Evolutionary conservation across 2,888 invertebrate genomes (phyloP), one percentile per base, ranked within the genome.

Genomic region (Pemphredon lugubris): DNA sequence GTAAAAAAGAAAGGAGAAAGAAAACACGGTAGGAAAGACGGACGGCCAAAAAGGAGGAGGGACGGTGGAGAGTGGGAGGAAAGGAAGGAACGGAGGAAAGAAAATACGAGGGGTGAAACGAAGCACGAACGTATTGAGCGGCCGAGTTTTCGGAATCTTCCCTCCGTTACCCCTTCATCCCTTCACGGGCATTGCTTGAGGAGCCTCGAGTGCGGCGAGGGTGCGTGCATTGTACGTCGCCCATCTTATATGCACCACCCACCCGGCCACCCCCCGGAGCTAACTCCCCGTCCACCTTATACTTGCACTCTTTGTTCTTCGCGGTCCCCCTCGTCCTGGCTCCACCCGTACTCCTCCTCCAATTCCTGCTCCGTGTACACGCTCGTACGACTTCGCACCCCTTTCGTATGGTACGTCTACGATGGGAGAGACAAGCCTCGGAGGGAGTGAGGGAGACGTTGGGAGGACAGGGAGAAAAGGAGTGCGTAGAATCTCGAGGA

Each of bases 231-330:
- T 88, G 88, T 88, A 86, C 87, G 84, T 83, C 82, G 82, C 86
- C 87, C 88, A 89, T 89, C 89, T 89, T 89, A 89, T 89, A 89
- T 89, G 89, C 88, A 88, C 86, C 88, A 86, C 83, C 84, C 85
- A 83, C 82, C 83, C 83, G 82, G 81, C 69, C 79, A 70, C 75
- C 75, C 74, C 78, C 75, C 68, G 69, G 69, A 68, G 59, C 83
- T 73, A 66, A 76, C 75, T 67, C 79, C 76, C 75, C 73, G 83
- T 85, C 87, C 88, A 85, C 87, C 88, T 88, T 89, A 87, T 87
- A 88, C 88, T 88, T 87, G 87, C 88, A 87, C 83, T 88, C 88
- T 87, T 88, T 88, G 87, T 88, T 88, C 86, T 83, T 83, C 79
- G 79, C 75, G 80, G 82, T 81, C 83, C 83, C 86, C 84, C 75